Percentiles rank a stretch among this genome's conserved stretches.
Conservation (phyloP, 2,797 vertebrate genomes). For the Sebastes vulpes region DNA sequence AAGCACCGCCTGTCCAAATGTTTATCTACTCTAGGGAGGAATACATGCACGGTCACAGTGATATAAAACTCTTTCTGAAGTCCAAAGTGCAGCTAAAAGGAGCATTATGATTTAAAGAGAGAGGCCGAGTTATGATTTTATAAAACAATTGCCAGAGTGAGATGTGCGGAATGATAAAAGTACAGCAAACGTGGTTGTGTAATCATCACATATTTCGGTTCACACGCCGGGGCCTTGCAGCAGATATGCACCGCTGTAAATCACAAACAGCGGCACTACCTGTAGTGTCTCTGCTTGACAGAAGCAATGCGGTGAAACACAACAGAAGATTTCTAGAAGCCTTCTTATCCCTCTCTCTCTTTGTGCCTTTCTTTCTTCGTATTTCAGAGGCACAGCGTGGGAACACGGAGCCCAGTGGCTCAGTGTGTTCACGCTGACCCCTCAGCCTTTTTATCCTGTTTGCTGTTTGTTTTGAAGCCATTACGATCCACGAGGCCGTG, state of each 20-base stretch:
- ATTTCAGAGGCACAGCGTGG: neutral
- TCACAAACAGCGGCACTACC: neutral
- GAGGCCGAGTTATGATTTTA: neutral
- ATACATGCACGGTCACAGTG: constrained; percentile 3
- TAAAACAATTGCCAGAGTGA: neutral
- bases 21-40: neutral
- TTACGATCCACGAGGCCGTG: constrained; percentile 32
- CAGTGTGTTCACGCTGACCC: constrained; percentile 1
- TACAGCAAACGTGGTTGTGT: neutral
- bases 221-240: neutral
- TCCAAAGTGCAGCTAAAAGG: constrained; percentile 17
- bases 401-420: neutral
- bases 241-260: constrained; percentile 13
- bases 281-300: constrained; percentile 9
- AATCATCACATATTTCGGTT: constrained; percentile 23
- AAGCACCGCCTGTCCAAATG: neutral
- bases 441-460: constrained; percentile 25
- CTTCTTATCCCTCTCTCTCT: neutral
- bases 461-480: constrained; percentile 45
- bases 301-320: constrained; percentile 1
- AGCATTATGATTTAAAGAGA: constrained; percentile 11
- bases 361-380: neutral
- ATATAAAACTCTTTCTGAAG: constrained; percentile 10
- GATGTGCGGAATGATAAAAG: constrained; percentile 4
- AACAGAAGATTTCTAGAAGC: neutral